Conservation (phyloP, 2,113 vertebrate genomes). For the Actenoides lindsayi region DNA sequence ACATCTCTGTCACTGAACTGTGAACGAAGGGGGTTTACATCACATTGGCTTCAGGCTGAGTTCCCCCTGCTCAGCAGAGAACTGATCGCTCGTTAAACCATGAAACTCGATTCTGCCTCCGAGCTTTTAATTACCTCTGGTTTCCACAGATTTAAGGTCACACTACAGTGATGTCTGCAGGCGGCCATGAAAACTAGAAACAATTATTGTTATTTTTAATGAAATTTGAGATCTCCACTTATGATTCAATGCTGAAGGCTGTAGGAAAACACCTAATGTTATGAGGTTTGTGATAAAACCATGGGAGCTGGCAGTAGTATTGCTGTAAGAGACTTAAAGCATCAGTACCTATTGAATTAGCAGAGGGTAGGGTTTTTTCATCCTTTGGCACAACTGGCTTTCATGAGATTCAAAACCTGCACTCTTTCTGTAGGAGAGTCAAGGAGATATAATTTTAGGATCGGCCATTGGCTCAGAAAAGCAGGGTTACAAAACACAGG, state of each 20-base stretch:
- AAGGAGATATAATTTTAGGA: neutral
- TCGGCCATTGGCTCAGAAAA: neutral
- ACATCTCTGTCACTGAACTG: neutral
- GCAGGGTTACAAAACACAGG: neutral
- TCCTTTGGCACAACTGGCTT: neutral
- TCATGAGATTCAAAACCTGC: neutral
- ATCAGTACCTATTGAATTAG: neutral
- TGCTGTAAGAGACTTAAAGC: conserved; percentile 10
- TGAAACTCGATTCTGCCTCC: neutral
- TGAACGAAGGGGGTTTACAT: neutral
- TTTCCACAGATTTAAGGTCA: conserved; percentile 45
- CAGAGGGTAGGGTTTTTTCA: neutral
- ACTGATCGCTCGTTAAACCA: conserved; percentile 30
- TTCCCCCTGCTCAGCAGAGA: neutral
- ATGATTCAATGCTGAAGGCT: conserved; percentile 38
- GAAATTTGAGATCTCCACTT: conserved; percentile 39
- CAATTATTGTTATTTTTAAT: conserved; percentile 53
- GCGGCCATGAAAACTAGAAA: conserved; percentile 12
- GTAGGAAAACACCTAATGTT: conserved; percentile 26
- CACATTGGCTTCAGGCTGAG: neutral
- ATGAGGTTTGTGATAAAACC: neutral
- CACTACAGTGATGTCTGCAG: conserved; percentile 2
- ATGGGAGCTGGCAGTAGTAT: neutral
- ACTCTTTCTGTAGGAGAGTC: neutral
- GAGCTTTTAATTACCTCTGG: conserved; percentile 51